Base-by-base conservation (phyloP, 2,888 invertebrate genomes). In the Xestobium rufovillosum region DNA sequence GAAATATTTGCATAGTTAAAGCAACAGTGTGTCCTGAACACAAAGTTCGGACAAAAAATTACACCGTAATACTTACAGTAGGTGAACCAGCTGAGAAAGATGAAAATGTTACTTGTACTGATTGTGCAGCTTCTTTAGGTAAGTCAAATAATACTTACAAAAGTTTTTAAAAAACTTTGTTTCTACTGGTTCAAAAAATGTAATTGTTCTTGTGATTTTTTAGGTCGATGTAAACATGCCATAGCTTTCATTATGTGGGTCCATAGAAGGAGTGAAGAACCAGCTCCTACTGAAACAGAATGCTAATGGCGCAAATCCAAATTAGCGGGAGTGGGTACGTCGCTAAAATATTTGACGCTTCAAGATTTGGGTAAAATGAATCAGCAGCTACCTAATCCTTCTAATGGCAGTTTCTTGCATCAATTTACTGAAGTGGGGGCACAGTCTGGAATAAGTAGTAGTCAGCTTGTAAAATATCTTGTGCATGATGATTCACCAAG, bases 81-180 rank as follows among this genome's bases (percentile, higher is more conserved):
- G 31, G 43, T 30, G 43, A 44, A 37, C 25, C 33, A 12, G 40
- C 42, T 14, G 43, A 42, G 33, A 25, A 39, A 29, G 38, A 46
- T 15, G 12, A 34, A 30, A 26, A 19, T 12, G 41, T 39, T 14
- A 10, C 23, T 8, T 49, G 44, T 39, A 30, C 41, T 33, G 45
- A 39, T 34, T 49, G 47, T 37, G 39, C 45, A 23, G 49, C 47
- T 19, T 42, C 45, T 10, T 19, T 29, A 44, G 47, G 45, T 41
- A 40, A 31, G 19, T 4, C 9, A 13, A n/a, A n/a, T n/a, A n/a
- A n/a, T n/a, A n/a, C n/a, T n/a, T n/a, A n/a, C n/a, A n/a, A n/a
- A n/a, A n/a, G n/a, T n/a, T n/a, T n/a, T n/a, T n/a, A n/a, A n/a
- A n/a, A n/a, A n/a, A n/a, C n/a, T n/a, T n/a, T n/a, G n/a, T n/a